A percentile compares a stretch with the other conserved stretches of the same genome.
These are phyloP conservation scores for Capricornis sumatraensis DNA, from an alignment of 2,113 vertebrate genomes.

Conservation along the genomic window DNA sequence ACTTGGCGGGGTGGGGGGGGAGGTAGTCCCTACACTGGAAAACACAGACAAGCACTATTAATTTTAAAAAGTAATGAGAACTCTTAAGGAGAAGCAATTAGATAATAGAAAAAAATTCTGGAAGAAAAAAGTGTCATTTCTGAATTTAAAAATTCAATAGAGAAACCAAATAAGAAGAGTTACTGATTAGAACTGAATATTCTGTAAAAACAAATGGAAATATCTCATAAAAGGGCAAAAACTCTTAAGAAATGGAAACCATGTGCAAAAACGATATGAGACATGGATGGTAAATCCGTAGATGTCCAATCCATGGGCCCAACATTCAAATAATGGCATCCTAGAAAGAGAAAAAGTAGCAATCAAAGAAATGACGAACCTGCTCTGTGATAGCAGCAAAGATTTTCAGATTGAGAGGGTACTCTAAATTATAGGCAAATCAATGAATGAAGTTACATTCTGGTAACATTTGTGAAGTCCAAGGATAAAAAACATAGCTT, in stretches of 20 bases:
- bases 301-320: background rate
- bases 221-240: background rate
- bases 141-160: slow-evolving; percentile 39
- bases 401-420: background rate
- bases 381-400: background rate
- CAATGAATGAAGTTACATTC: background rate
- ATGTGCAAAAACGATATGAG: background rate
- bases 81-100: slow-evolving; percentile 33
- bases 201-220: slow-evolving; percentile 54
- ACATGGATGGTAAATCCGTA: background rate
- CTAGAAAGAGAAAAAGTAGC: background rate
- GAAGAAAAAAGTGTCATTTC: slow-evolving; percentile 2
- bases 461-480: background rate
- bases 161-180: slow-evolving; percentile 18
- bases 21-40: background rate
- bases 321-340: background rate
- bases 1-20: background rate
- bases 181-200: slow-evolving; percentile 25
- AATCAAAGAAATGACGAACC: background rate
- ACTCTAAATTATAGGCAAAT: background rate
- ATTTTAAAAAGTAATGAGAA: background rate
- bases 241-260: slow-evolving; percentile 9
- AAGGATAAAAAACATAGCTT: background rate
- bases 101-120: background rate
- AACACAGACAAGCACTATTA: background rate